A percentile compares a stretch with the other conserved stretches of the same genome.
Conservation (phyloP, 2,888 invertebrate species). For the Elysia crispata region DNA sequence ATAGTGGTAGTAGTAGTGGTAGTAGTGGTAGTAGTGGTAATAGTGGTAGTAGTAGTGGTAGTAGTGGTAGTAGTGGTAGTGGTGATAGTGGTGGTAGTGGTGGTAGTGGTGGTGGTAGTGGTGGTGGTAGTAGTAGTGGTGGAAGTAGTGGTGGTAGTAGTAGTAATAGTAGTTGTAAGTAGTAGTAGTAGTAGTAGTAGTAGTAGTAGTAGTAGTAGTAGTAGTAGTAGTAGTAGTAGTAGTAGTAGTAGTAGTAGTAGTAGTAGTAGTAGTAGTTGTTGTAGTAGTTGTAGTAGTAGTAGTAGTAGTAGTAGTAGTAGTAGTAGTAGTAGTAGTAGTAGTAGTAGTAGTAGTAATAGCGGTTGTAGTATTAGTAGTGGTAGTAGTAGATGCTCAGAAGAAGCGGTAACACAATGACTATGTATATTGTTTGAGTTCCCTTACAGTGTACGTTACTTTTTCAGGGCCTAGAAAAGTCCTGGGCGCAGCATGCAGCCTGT, state of each 20-base stretch:
- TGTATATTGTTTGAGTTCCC: no score
- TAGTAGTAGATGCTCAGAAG: no score
- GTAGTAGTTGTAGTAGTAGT: not conserved
- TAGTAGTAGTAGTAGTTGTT: not conserved
- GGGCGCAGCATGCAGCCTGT: constrained; percentile 85
- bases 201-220: not conserved
- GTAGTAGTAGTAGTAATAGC: not conserved
- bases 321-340: not conserved
- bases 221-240: not conserved
- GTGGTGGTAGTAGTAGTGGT: not conserved
- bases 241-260: not conserved
- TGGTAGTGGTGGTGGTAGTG: not conserved
- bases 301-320: not conserved
- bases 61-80: not conserved
- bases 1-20: no score
- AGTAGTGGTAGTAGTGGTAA: not conserved
- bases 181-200: not conserved
- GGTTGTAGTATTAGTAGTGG: no score
- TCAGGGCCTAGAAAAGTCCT: constrained; percentile 79
- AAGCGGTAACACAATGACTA: no score
- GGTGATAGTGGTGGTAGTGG: not conserved
- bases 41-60: constrained; percentile 1
- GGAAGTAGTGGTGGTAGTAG: not conserved
- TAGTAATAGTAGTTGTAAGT: not conserved
- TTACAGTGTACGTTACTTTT: not conserved